Evolutionary conservation across 2,888 invertebrate genomes (phyloP), one percentile per base, ranked within the genome.

Genomic region (Thymelicus acteon): DNA sequence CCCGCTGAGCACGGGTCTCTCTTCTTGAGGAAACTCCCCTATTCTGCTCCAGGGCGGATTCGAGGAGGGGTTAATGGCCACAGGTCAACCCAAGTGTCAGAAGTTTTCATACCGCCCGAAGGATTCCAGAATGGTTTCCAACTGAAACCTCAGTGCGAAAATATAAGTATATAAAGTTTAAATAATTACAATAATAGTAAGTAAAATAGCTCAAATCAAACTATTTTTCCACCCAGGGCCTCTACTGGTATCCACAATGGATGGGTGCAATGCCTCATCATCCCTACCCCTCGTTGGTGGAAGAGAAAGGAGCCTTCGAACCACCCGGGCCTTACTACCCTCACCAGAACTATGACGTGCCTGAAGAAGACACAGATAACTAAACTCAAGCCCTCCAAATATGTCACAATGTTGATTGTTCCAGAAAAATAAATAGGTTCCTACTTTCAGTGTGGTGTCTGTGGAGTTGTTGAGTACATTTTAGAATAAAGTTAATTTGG

Each of bases 191-290:
- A 31, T 1, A 1, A 31, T 31, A 5, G 3, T 31, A 1, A 2
- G 31, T 31, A 5, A 31, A 31, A 31, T 3, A 31, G 31, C 31
- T 31, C 31, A 31, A 31, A 31, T 31, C 31, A 31, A 31, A 31
- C 31, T 13, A 24, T n/a, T 15, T 44, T 67, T 60, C 13, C 31
- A 40, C 40, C 10, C 85, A 92, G 91, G 93, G 93, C 70, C 81
- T 93, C 0, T 93, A 93, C 75, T 93, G 93, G 93, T 93, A 93
- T 75, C 93, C 93, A 0, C 92, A 92, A 82, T 93, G 93, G 93
- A 92, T 93, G 93, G 93, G 93, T 0, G 81, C 85, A 0, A 74
- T 82, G 75, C 91, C 93, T 0, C 87, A 89, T 76, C 90, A 92
- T 65, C 88, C 91, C 0, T 92, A 90, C 77, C 80, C 86, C 0